phyloP scores from a whole-genome alignment of 2,888 invertebrate genomes.

The Philopedon plagiatum region DNA sequence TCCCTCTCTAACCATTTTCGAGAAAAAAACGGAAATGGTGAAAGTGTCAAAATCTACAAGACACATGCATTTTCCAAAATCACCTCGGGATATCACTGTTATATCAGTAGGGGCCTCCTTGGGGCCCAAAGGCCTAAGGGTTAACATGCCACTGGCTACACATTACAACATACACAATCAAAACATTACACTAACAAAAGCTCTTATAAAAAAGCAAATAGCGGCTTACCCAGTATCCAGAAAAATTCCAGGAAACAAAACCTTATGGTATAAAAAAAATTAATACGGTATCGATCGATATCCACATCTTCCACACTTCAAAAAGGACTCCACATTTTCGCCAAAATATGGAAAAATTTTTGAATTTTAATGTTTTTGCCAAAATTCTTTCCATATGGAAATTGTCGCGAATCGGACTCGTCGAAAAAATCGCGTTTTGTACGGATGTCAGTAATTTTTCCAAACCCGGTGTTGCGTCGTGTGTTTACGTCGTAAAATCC shows the following conservation, averaged over 20 bases:
- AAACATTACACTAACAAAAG: no score
- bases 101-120: no score
- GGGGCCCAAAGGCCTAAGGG: no score
- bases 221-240: neutral
- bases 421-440: constrained; percentile 14
- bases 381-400: constrained; percentile 4
- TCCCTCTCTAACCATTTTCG: no score
- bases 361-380: neutral
- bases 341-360: neutral
- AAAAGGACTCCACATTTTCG: neutral
- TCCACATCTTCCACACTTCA: neutral
- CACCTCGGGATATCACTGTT: no score
- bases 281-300: neutral
- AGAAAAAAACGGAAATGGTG: no score
- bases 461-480: constrained; percentile 24
- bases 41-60: no score
- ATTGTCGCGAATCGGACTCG: constrained; percentile 3
- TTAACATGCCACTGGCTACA: no score
- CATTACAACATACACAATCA: no score
- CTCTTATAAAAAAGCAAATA: neutral
- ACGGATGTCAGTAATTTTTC: constrained; percentile 37
- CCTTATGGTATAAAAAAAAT: neutral
- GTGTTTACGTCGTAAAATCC: constrained; percentile 27
- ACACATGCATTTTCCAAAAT: no score
- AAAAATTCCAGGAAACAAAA: neutral